Base-by-base conservation (phyloP, 2,888 invertebrate species). In the Pollenia griseotomentosa region DNA sequence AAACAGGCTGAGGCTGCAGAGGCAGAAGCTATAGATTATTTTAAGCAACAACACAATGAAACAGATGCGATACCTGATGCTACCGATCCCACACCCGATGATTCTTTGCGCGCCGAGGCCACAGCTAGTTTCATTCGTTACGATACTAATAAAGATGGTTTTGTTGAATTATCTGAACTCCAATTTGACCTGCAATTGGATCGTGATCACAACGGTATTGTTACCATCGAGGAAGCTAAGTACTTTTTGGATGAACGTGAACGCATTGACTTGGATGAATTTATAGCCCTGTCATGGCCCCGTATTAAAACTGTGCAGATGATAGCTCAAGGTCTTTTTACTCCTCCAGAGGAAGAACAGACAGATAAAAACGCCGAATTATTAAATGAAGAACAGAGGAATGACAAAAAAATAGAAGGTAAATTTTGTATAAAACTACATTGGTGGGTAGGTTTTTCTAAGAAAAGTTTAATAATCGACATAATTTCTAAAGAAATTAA, bases 141-240 rank as follows among this genome's bases (percentile, higher is more conserved):
- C 90, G 99, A 99, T 94, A 95, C 96, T 1, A 97, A 99, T 94
- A 94, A 94, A 88, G 97, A 98, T 94, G 96, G 96, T 66, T 95
- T 96, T 59, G 92, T 98, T 53, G 95, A 96, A 86, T 90, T 96
- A 65, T 94, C 94, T 80, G 97, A 96, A 94, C 92, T 97, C 9
- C 96, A 96, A 93, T 94, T 95, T 2, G 95, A 96, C 83, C 94
- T 95, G 90, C 96, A 95, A 65, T 97, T 99, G 94, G 99, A 99
- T 94, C 96, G 96, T 89, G 97, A 99, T 93, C 96, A 96, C 86
- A 96, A 99, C 94, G 99, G 98, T 10, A 95, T 95, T 90, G 97
- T 99, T 16, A 96, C 97, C 84, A 96, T 96, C 40, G 98, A 98
- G 83, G 99, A 99, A 94, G 96, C 97, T 0, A 95, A 95, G 91